Base-by-base conservation (phyloP, 2,113 vertebrate genomes). In the Hyla sarda region DNA sequence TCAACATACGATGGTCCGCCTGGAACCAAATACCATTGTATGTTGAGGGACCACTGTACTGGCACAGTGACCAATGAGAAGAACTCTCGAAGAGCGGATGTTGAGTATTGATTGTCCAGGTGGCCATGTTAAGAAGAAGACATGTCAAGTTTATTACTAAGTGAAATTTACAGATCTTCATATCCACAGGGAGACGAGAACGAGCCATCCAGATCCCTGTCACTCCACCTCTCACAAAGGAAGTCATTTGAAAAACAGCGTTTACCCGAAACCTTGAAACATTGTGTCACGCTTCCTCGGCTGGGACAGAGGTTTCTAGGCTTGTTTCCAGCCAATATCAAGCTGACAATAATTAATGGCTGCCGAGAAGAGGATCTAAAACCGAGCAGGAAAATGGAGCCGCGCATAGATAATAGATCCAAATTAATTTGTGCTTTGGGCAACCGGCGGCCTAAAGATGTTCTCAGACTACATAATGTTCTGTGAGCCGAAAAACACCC, bases 271-370 rank as follows among this genome's bases (percentile, higher is more conserved):
- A 28, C 37, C 78, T 30, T 62, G 34, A 9, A 62, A 25, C 54
- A 10, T 81, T 62, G 37, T 45, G 37, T 65, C 56, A 65, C 58
- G 23, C 56, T 65, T 65, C 56, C 58, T 81, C 37, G 1, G 11
- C 78, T 3, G 37, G 54, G 56, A 34, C 77, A 41, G 23, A 17
- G 1, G 5, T 37, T 81, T 81, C 78, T 47, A 81, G 78, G 58
- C 78, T 45, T 14, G 1, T 16, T 81, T 81, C 78, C 78, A 80
- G 54, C 34, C 52, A 32, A 25, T 65, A 47, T 81, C 37, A 45
- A 7, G 21, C 65, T 81, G 32, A 60, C 52, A 60, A 60, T 60
- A 80, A 81, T 81, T 60, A 65, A 81, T 81, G 78, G 58, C 37
- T 47, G 78, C 56, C 8, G 78, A 45, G 78, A 60, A 28, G 34